Evolutionary conservation across 1,140 invertebrate species (phyloP).

Genomic region (Neelides sp.): DNA sequence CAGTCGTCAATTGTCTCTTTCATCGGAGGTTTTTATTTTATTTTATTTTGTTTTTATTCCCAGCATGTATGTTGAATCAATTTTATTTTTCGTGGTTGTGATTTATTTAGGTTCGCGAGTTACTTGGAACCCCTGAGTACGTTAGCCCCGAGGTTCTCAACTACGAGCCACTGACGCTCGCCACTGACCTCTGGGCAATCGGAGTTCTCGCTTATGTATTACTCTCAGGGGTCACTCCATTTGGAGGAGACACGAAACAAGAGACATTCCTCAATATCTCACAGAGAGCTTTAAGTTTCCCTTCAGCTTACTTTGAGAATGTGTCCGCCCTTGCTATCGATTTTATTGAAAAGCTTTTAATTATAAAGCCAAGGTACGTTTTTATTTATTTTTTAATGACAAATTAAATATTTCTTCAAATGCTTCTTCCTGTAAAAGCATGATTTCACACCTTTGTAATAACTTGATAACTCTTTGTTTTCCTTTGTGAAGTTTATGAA

Average conservation of each 20-base stretch:
- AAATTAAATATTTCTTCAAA: background rate
- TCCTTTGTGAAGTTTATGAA: background rate
- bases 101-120: conserved; percentile 23
- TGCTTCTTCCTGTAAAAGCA: background rate
- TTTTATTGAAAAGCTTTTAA: conserved; percentile 26
- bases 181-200: conserved; percentile 87
- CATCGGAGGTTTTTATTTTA: conserved; percentile 21
- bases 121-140: conserved; percentile 29
- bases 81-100: background rate
- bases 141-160: conserved; percentile 24
- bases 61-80: background rate
- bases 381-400: background rate
- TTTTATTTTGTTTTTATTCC: conserved; percentile 3
- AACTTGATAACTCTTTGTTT: conserved; percentile 7
- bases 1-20: conserved; percentile 25
- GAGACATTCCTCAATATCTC: conserved; percentile 91
- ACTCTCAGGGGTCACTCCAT: conserved; percentile 85
- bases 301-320: conserved; percentile 87
- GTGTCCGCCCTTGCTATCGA: conserved; percentile 57
- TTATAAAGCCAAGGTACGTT: conserved; percentile 28
- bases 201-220: conserved; percentile 85
- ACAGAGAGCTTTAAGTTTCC: conserved; percentile 83
- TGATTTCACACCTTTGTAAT: background rate
- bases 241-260: conserved; percentile 63
- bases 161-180: conserved; percentile 22